These are phyloP conservation scores for Pissodes strobi DNA, from an alignment of 1,140 invertebrate genomes.

Conservation along the genomic window DNA sequence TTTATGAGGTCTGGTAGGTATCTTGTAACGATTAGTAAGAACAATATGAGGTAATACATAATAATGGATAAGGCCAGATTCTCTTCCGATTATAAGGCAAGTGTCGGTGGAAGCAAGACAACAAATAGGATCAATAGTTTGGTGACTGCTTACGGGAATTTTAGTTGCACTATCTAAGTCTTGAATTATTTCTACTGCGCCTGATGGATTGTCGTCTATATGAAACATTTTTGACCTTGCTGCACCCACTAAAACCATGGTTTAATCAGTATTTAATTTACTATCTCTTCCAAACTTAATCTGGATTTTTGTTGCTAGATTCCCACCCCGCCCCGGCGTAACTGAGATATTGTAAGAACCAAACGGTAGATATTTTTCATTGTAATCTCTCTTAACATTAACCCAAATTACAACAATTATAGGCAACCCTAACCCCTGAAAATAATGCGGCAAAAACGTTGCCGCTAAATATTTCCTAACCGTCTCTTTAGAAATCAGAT, in stretches of 20 bases:
- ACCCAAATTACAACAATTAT: too few species aligned
- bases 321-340: too few species aligned
- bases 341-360: too few species aligned
- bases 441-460: too few species aligned
- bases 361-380: too few species aligned
- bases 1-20: constrained; percentile 69
- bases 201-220: constrained; percentile 80
- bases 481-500: too few species aligned
- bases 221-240: constrained; percentile 59
- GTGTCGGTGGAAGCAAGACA: constrained; percentile 80
- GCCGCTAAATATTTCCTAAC: too few species aligned
- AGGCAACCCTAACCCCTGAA: too few species aligned
- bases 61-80: constrained; percentile 84
- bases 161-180: constrained; percentile 67
- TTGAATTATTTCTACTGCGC: constrained; percentile 70
- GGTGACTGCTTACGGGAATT: constrained; percentile 58
- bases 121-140: constrained; percentile 78
- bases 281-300: too few species aligned
- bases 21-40: constrained; percentile 75
- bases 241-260: constrained; percentile 35
- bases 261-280: neutral
- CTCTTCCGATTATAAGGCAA: constrained; percentile 79
- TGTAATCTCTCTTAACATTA: too few species aligned
- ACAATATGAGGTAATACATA: constrained; percentile 87
- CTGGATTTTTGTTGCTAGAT: too few species aligned